Evolutionary conservation across 2,113 vertebrate species (phyloP).

Genomic region (Paratilapia polleni): DNA sequence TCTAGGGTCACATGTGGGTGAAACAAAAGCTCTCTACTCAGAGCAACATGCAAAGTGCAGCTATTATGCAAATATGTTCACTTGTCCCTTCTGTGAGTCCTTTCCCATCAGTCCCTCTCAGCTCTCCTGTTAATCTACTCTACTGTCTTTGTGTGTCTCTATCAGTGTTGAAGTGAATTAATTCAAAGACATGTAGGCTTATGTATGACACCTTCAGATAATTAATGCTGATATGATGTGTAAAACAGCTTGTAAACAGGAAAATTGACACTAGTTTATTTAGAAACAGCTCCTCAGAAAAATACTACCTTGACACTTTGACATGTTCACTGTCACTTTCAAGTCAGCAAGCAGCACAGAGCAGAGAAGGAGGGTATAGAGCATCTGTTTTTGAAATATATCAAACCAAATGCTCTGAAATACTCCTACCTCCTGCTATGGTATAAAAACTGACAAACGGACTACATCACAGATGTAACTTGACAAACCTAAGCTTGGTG

Average conservation of each 20-base stretch:
- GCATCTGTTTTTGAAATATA: too few species aligned
- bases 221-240: not conserved
- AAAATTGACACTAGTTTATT: not conserved
- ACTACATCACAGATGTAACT: too few species aligned
- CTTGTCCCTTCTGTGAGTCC: constrained; percentile 5
- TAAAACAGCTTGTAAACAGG: not conserved
- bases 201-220: not conserved
- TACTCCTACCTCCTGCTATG: too few species aligned
- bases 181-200: not conserved
- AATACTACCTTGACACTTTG: not conserved
- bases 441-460: too few species aligned
- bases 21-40: constrained; percentile 20
- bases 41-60: constrained; percentile 61
- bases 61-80: constrained; percentile 64
- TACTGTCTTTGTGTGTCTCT: not conserved
- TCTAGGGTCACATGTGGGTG: not conserved
- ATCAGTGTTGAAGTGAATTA: not conserved
- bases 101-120: not conserved
- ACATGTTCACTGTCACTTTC: too few species aligned
- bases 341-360: too few species aligned
- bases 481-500: too few species aligned
- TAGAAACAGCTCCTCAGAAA: not conserved
- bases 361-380: too few species aligned
- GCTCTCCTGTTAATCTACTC: not conserved
- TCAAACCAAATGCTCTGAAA: too few species aligned